Percentiles rank a stretch among this genome's conserved stretches.
Conservation (phyloP, 1,140 invertebrate species). For the Bursaphelenchus mucronatus region DNA sequence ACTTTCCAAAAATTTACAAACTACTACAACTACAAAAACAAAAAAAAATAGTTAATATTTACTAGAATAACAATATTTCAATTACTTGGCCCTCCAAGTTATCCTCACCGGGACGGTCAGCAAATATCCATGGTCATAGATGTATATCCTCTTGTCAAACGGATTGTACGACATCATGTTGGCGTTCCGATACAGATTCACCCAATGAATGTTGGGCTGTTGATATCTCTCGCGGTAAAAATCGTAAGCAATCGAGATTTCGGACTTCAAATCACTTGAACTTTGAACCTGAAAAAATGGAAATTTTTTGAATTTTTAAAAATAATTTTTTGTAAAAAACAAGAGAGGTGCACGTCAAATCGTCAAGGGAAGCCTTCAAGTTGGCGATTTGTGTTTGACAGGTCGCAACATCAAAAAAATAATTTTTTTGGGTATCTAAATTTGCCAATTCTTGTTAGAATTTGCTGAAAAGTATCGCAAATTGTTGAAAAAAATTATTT, state of each 20-base stretch:
- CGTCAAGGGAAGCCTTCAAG: no score
- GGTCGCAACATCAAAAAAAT: no score
- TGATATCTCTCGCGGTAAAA: slow-evolving; percentile 58
- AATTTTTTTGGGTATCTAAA: no score
- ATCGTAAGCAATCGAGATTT: slow-evolving; percentile 61
- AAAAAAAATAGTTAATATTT: neutral
- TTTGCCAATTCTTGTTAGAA: no score
- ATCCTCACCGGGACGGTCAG: slow-evolving; percentile 57
- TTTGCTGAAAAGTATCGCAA: no score
- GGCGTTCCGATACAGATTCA: slow-evolving; percentile 61
- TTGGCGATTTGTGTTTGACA: no score
- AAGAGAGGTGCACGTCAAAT: no score
- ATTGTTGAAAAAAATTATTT: no score
- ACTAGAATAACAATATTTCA: neutral
- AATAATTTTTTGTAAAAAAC: neutral
- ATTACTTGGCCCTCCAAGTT: slow-evolving; percentile 53
- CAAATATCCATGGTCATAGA: slow-evolving; percentile 62
- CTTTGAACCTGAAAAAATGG: slow-evolving; percentile 44
- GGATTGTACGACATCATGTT: slow-evolving; percentile 62
- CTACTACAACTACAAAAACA: no score
- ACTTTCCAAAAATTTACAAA: no score
- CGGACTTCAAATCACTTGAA: slow-evolving; percentile 42
- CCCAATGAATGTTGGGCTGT: slow-evolving; percentile 55
- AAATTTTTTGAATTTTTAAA: neutral
- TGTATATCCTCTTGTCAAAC: slow-evolving; percentile 60